Evolutionary conservation across 1,140 invertebrate species (phyloP).

Genomic region (Drosophila auraria): DNA sequence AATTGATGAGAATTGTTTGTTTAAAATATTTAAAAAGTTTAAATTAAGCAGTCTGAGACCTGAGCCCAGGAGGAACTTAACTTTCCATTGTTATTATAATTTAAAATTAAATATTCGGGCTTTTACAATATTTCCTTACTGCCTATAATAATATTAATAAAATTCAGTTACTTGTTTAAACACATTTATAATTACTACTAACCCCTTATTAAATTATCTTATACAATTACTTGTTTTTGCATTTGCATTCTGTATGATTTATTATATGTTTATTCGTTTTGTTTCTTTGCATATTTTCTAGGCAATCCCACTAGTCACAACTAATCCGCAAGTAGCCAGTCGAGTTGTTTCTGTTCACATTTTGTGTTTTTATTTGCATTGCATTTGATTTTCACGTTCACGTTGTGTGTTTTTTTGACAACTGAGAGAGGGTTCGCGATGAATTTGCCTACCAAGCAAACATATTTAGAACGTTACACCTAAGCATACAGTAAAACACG

Average conservation of each 20-base stretch:
- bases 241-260: conserved; percentile 41
- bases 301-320: conserved; percentile 84
- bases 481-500: conserved; percentile 60
- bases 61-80: too few relatives aligned
- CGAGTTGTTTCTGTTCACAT: conserved; percentile 74
- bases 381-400: conserved; percentile 60
- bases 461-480: conserved; percentile 48
- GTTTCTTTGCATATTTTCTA: conserved; percentile 76
- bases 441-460: conserved; percentile 30
- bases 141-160: not conserved
- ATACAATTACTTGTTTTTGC: conserved; percentile 19
- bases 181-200: not conserved
- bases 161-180: conserved; percentile 2
- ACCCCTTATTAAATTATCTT: conserved; percentile 4
- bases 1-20: too few relatives aligned
- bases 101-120: not conserved
- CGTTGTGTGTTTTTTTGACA: conserved; percentile 36
- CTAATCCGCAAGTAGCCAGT: conserved; percentile 73
- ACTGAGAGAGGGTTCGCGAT: conserved; percentile 21
- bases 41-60: too few relatives aligned
- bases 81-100: too few relatives aligned
- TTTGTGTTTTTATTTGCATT: conserved; percentile 59
- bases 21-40: not conserved
- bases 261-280: conserved; percentile 42
- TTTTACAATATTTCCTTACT: not conserved